A percentile compares a stretch with the other conserved stretches of the same genome.
These are phyloP conservation scores for Chelonia mydas DNA, from an alignment of 2,797 vertebrate genomes.

Conservation along the genomic window DNA sequence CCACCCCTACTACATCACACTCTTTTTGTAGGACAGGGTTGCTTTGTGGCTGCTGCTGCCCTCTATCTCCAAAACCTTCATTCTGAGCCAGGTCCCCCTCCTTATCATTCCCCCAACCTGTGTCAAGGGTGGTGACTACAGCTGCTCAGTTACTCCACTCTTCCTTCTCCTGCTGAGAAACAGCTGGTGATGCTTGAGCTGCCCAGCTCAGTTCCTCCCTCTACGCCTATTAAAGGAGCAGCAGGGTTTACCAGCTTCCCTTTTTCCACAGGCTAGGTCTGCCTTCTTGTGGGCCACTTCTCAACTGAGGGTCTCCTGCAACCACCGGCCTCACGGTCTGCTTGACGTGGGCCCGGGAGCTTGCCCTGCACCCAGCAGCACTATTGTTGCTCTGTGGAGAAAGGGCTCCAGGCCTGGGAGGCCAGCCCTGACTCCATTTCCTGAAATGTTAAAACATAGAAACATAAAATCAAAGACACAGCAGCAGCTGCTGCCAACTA, in stretches of 20 bases:
- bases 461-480: background rate
- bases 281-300: background rate
- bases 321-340: fast-evolving
- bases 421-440: background rate
- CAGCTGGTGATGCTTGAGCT: background rate
- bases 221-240: background rate
- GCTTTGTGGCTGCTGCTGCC: background rate
- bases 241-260: background rate
- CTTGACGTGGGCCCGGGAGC: background rate
- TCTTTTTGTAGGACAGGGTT: background rate
- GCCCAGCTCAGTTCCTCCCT: background rate
- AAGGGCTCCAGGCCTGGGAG: background rate
- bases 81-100: background rate
- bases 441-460: background rate
- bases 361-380: background rate
- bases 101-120: background rate
- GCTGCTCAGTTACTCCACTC: background rate
- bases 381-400: background rate
- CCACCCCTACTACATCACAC: background rate
- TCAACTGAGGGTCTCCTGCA: background rate
- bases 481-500: background rate
- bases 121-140: background rate
- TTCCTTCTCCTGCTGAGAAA: background rate
- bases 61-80: background rate
- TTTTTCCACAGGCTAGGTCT: background rate